phyloP scores from a whole-genome alignment of 2,113 vertebrate genomes.

The Heterotis niloticus region DNA sequence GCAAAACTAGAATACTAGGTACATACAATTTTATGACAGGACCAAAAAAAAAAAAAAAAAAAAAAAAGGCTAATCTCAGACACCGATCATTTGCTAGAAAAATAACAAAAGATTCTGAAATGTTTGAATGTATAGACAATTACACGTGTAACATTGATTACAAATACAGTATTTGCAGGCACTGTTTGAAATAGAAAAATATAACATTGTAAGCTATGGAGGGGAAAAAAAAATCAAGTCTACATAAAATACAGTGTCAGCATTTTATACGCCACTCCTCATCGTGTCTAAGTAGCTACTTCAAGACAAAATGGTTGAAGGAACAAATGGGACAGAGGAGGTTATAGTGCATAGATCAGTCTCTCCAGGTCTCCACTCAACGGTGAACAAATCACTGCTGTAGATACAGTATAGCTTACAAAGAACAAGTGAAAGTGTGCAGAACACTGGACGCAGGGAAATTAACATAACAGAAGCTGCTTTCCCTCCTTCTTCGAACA shows the following conservation, averaged over 20 bases:
- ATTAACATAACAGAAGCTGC: neutral
- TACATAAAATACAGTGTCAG: constrained; percentile 5
- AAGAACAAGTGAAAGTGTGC: no score
- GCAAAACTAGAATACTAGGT: neutral
- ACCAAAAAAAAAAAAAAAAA: neutral
- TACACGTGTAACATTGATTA: constrained; percentile 12
- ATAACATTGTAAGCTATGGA: constrained; percentile 7
- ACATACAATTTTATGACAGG: neutral
- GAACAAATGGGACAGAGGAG: neutral
- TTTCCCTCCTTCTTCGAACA: neutral
- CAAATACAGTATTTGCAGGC: constrained; percentile 22
- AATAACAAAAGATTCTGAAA: neutral
- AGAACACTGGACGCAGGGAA: neutral
- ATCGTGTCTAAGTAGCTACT: constrained; percentile 2
- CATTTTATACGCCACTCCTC: constrained; percentile 7
- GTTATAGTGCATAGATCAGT: constrained; percentile 20
- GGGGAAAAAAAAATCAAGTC: constrained; percentile 11
- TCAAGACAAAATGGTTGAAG: neutral
- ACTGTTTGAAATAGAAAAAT: constrained; percentile 17
- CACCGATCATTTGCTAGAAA: neutral
- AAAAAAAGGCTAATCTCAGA: neutral
- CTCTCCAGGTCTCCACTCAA: neutral
- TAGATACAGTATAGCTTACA: neutral
- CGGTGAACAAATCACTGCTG: neutral
- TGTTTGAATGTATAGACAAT: neutral